Percentiles rank a stretch among this genome's conserved stretches.
Evolutionary conservation across 2,888 invertebrate genomes (phyloP).

Genomic region (Euspilapteryx auroguttella): DNA sequence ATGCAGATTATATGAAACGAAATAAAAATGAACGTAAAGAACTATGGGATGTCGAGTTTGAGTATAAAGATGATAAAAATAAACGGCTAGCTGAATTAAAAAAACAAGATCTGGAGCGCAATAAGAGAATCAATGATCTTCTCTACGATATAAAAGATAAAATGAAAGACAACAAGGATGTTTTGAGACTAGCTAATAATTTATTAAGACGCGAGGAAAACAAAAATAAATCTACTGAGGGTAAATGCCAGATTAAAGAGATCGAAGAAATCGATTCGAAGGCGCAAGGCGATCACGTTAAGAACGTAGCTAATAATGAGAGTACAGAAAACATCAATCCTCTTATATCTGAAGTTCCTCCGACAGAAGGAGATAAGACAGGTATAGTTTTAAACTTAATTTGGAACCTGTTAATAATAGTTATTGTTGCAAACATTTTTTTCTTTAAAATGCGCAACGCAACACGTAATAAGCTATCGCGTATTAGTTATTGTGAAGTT

Average conservation of each 20-base stretch:
- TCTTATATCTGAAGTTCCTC: slow-evolving; percentile 7
- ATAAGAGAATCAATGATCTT: slow-evolving; percentile 29
- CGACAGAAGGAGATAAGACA: slow-evolving; percentile 9
- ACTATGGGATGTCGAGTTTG: slow-evolving; percentile 24
- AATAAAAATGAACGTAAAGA: slow-evolving; percentile 19
- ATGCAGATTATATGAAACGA: slow-evolving; percentile 7
- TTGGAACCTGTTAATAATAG: too few species aligned
- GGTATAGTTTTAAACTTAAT: too few species aligned
- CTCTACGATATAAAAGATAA: slow-evolving; percentile 41
- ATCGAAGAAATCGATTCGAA: slow-evolving; percentile 18
- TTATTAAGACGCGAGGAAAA: slow-evolving; percentile 29
- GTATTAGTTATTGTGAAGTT: too few species aligned
- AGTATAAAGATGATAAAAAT: slow-evolving; percentile 14
- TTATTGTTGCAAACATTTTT: too few species aligned
- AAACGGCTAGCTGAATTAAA: slow-evolving; percentile 18
- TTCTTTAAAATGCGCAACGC: too few species aligned
- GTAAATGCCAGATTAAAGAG: slow-evolving; percentile 12
- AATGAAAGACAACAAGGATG: slow-evolving; percentile 48
- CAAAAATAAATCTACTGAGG: slow-evolving; percentile 15
- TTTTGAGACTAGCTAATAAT: slow-evolving; percentile 34
- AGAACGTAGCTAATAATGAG: slow-evolving; percentile 7
- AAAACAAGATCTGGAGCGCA: slow-evolving; percentile 23
- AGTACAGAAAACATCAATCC: slow-evolving; percentile 6
- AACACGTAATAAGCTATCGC: too few species aligned
- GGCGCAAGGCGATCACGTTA: slow-evolving; percentile 28